Evolutionary conservation across 2,888 invertebrate species (phyloP).

Genomic region (Ptilodon capucinus): DNA sequence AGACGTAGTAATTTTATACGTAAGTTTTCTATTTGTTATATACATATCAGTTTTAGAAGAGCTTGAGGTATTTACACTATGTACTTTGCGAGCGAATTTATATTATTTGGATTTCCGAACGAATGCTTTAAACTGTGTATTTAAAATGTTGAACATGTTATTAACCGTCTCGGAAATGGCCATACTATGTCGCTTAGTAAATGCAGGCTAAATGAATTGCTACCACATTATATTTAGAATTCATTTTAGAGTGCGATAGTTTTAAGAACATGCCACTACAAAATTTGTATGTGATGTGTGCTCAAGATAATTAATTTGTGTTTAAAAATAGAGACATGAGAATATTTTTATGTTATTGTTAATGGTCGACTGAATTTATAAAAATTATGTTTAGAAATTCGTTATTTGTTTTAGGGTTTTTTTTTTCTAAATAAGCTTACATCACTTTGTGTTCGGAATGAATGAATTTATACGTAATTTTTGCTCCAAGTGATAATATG

Average conservation of each 20-base stretch:
- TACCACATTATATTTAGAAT: no score
- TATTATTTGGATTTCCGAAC: background rate
- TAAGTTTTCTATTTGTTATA: slow-evolving; percentile 11
- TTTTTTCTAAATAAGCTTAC: background rate
- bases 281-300: no score
- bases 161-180: background rate
- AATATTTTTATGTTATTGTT: background rate
- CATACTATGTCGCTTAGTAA: background rate
- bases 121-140: background rate
- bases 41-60: background rate
- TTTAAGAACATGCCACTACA: no score
- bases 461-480: background rate
- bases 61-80: slow-evolving; percentile 3
- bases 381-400: no score
- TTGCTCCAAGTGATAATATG: background rate
- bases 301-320: background rate
- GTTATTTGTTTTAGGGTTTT: no score
- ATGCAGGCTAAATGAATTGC: background rate
- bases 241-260: no score
- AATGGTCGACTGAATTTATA: background rate
- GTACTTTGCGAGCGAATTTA: slow-evolving; percentile 7
- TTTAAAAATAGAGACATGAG: background rate
- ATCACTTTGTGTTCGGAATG: background rate
- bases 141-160: background rate
- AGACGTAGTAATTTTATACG: background rate